phyloP scores from a whole-genome alignment of 2,113 vertebrate species.

The Gallinago paraguaiae region DNA sequence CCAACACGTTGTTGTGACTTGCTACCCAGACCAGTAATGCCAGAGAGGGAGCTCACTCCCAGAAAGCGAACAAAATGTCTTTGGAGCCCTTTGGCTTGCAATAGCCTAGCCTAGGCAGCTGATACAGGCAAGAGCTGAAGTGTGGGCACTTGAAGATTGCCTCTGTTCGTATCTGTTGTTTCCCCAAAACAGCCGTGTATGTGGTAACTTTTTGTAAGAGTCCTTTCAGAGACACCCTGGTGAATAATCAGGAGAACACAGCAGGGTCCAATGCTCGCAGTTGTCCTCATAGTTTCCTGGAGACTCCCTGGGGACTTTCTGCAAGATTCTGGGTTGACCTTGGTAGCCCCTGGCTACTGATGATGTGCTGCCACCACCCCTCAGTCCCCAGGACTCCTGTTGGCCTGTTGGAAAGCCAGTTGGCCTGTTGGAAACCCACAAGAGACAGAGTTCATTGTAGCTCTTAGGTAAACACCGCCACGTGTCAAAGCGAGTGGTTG shows the following conservation, averaged over 20 bases:
- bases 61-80: not conserved
- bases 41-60: not conserved
- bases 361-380: fast-evolving
- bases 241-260: not conserved
- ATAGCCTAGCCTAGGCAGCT: not conserved
- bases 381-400: fast-evolving
- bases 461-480: not conserved
- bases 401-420: not conserved
- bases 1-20: not conserved
- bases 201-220: not conserved
- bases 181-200: not conserved
- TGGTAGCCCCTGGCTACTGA: not conserved
- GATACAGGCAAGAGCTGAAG: not conserved
- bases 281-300: not conserved
- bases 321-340: fast-evolving
- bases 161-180: not conserved
- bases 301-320: not conserved
- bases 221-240: not conserved
- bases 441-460: not conserved
- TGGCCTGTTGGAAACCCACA: fast-evolving
- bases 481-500: not conserved
- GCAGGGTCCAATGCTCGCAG: not conserved
- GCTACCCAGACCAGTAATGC: not conserved
- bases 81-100: not conserved
- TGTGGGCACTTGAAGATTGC: not conserved